Base-by-base conservation (phyloP, 64 coral and sea anemone genomes). In the Porites australiensis region DNA sequence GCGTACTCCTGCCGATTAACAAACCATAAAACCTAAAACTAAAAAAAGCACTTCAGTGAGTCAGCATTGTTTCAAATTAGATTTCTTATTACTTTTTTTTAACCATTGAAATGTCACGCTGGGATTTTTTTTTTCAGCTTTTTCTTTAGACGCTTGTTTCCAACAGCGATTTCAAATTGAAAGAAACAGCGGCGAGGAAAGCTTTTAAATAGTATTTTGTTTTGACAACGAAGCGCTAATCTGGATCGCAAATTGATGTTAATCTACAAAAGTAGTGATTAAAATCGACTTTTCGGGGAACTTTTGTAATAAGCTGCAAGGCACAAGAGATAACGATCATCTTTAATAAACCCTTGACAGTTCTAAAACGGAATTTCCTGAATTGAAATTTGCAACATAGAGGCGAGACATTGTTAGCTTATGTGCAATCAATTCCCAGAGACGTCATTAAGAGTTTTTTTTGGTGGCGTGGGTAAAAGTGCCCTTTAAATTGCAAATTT, bases 191-290 rank as follows among this genome's bases (percentile, higher is more conserved):
- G 22, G 6, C 22, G 55, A 22, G 60, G 13, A 16, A 63, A 22
- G 44, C 19, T 37, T 37, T 37, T 37, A 37, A 37, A 18, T 1
- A 12, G 19, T 12, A 50, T 67, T 84, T 84, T n/a, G 77, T 82
- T 82, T 65, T 78, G 79, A 82, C 79, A 82, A 44, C 37, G 4
- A 48, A 61, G 10, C 12, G 79, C 79, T 82, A 65, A 82, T 82
- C 43, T 82, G 12, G 54, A 62, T 19, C 16, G 14, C 59, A 64
- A 82, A 82, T 82, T 49, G 79, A 82, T 82, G 79, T n/a, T 44
- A 48, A 82, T 82, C 79, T 82, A 49, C 22, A 48, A 66, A 82
- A 18, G 44, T 46, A 64, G 61, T 82, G 19, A 82, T 82, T 82
- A 47, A 64, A 82, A 82, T 44, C 48, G 59, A 1, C 19, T 37